Evolutionary conservation across 2,888 invertebrate genomes (phyloP), one percentile per base, ranked within the genome.

Genomic region (Ochropleura leucogaster): DNA sequence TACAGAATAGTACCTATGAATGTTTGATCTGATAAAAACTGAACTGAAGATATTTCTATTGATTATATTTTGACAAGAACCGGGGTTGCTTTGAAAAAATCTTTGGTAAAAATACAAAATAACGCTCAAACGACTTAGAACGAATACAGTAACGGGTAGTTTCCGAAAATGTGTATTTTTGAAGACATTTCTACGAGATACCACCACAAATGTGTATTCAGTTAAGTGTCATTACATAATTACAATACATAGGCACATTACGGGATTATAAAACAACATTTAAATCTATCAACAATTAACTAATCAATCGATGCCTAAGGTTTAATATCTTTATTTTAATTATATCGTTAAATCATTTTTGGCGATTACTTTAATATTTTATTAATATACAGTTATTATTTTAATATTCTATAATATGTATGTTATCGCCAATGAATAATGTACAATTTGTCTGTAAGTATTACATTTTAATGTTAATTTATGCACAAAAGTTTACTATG

Each of bases 211-310:
- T 72, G 7, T 69, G 82, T 64, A 84, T 81, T 84, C 68, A 81
- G 12, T 64, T 84, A 69, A 67, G 63, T 51, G 46, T 72, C 68
- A n/a, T 63, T 30, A 72, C 64, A 68, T 75, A 73, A 78, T 82
- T 83, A 79, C 69, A 85, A 83, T 85, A 88, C 85, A 82, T 85
- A 89, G 89, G 89, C 89, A 89, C 89, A 86, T 89, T 88, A 82
- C 84, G 89, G 89, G 87, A 80, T 85, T 87, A 82, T 72, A 76
- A 87, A 87, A 82, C 66, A 85, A 89, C 44, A 74, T 76, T 77
- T 84, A 71, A 87, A 62, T 55, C 80, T 85, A 88, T 65, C 46
- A 80, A 83, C 53, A 72, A 69, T 77, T 74, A 72, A 63, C 55
- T 79, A 75, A 78, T 79, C 60, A 55, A 72, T 57, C 63, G 68